phyloP scores from a whole-genome alignment of 1,140 invertebrate species.

The Subanguina moxae region DNA sequence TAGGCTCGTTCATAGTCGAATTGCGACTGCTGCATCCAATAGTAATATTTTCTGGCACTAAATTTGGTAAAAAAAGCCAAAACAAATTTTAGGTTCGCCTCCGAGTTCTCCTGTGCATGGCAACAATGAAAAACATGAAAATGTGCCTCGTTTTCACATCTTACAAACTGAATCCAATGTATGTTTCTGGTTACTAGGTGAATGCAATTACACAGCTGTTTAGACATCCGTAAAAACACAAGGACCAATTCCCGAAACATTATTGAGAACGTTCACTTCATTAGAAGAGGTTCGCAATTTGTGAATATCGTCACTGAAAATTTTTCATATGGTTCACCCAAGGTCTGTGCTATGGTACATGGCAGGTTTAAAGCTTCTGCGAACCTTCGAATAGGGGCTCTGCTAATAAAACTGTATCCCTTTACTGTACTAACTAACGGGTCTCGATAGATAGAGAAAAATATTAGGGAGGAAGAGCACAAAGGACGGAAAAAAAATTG shows the following conservation, averaged over 20 bases:
- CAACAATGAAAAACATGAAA: slow-evolving; percentile 15
- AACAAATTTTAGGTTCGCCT: slow-evolving; percentile 41
- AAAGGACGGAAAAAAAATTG: too few species aligned
- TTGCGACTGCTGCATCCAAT: not conserved
- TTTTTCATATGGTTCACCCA: too few species aligned
- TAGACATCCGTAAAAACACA: slow-evolving; percentile 30
- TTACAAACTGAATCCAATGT: slow-evolving; percentile 19
- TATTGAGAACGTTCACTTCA: slow-evolving; percentile 46
- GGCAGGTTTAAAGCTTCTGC: too few species aligned
- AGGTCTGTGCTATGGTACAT: too few species aligned
- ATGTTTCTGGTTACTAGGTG: not conserved
- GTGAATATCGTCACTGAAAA: too few species aligned
- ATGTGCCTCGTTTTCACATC: slow-evolving; percentile 31
- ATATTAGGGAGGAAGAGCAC: too few species aligned
- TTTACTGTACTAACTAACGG: too few species aligned
- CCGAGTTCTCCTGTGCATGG: slow-evolving; percentile 23
- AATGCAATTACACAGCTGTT: slow-evolving; percentile 18
- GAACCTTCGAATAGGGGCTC: too few species aligned
- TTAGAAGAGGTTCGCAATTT: slow-evolving; percentile 41
- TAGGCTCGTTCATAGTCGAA: not conserved
- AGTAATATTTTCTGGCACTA: not conserved
- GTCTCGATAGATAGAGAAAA: too few species aligned
- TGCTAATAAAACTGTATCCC: too few species aligned
- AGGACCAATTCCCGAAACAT: slow-evolving; percentile 42
- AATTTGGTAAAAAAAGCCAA: slow-evolving; percentile 4